Evolutionary conservation across 1,140 invertebrate species (phyloP).

Genomic region (Chlorops oryzae): DNA sequence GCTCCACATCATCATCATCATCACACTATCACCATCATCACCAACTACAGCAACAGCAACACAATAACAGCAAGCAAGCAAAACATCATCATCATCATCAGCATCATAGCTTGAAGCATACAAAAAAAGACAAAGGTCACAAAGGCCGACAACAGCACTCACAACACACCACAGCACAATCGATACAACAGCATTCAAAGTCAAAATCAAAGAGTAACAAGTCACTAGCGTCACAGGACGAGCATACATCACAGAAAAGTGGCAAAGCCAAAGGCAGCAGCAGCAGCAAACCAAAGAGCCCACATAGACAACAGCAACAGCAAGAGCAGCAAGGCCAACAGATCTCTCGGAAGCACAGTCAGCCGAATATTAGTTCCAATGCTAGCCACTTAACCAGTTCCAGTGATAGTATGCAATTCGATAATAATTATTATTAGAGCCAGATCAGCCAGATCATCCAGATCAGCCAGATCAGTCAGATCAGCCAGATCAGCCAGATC

Average conservation of each 20-base stretch:
- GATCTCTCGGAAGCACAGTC: conserved; percentile 1
- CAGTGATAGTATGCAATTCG: conserved; percentile 44
- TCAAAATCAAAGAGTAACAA: conserved; percentile 9
- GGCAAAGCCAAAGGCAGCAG: neutral
- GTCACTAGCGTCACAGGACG: too few species aligned
- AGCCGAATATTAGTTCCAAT: conserved; percentile 4
- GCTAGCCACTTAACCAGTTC: conserved; percentile 35
- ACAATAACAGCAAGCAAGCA: neutral
- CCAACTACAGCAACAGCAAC: conserved; percentile 19
- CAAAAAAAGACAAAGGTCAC: conserved; percentile 19
- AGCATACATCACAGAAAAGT: neutral
- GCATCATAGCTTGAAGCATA: conserved; percentile 43
- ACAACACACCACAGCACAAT: conserved; percentile 24
- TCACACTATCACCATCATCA: conserved; percentile 14
- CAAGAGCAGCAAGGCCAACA: conserved; percentile 21
- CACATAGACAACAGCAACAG: conserved; percentile 19
- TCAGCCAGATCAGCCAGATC: too few species aligned
- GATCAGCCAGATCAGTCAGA: too few species aligned
- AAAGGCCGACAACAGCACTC: conserved; percentile 9
- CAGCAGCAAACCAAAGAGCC: conserved; percentile 15
- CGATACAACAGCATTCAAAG: conserved; percentile 17
- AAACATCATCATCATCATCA: conserved; percentile 20
- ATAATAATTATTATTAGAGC: conserved; percentile 46
- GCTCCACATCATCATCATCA: conserved; percentile 20
- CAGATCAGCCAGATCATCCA: neutral